Evolutionary conservation across 2,113 vertebrate genomes (phyloP), one percentile per base, ranked within the genome.

Genomic region (Poeciliopsis occidentalis): DNA sequence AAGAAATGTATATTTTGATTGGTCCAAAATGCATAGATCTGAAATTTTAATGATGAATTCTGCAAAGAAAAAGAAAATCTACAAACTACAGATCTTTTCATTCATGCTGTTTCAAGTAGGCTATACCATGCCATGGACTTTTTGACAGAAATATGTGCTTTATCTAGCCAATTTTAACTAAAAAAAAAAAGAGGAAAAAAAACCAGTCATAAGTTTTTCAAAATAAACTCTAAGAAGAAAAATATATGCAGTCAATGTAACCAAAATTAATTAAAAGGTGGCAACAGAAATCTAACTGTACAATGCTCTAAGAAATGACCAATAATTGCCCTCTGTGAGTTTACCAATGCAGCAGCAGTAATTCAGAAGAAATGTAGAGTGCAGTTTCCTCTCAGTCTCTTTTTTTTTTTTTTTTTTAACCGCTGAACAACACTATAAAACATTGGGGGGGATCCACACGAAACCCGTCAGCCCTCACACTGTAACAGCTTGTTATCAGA

Each of bases 401-500:
- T 34, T 73, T 68, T 67, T 84, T 72, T 71, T n/a, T n/a, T n/a
- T n/a, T 67, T 67, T 84, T 75, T 29, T 29, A 29, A 39, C 39
- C 60, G 4, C 57, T 74, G 69, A 47, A 81, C 80, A 67, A 39
- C 61, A 4, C 51, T 67, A 47, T 15, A 31, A 85, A 69, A 67
- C 64, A 60, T 71, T 44, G n/a, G 71, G 83, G 51, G 83, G 51
- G 51, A 57, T 10, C 17, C 51, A 75, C 74, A 72, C 80, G 71
- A 15, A 60, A 61, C 64, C 79, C 27, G 67, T 85, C 87, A 62
- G 73, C 72, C 81, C 79, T 81, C 83, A 64, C 76, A 74, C 84
- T 62, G 76, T 73, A 84, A 64, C 83, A 84, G 81, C 82, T 82
- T 73, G 86, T 85, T 82, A 81, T 77, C 54, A 78, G 78, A 88